Conservation (phyloP, 2,113 vertebrate species). For the Ptychochromis oligacanthus region DNA sequence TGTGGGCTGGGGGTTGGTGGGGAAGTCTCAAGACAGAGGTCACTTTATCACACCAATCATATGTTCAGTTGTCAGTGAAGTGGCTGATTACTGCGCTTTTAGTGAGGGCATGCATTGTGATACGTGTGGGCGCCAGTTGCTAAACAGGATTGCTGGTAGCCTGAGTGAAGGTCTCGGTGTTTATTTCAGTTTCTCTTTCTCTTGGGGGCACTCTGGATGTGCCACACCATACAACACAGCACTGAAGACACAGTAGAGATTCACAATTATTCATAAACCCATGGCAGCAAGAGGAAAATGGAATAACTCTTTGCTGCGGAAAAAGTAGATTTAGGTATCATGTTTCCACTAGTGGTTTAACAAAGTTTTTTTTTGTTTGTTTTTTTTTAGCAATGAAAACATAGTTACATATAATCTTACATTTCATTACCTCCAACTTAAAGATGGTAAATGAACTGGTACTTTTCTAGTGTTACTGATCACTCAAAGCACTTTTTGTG, state of each 20-base stretch:
- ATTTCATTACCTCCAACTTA: not conserved
- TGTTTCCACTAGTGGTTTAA: not conserved
- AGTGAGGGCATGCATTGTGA: not conserved
- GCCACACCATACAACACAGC: not conserved
- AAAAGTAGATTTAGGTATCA: not conserved
- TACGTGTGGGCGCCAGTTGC: not conserved
- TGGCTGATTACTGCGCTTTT: constrained; percentile 54
- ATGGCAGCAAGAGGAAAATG: not conserved
- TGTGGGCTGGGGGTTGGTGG: constrained; percentile 35
- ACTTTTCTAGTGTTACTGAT: not conserved
- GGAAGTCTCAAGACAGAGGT: constrained; percentile 50
- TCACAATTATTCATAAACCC: not conserved
- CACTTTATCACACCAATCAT: constrained; percentile 60
- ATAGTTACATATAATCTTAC: not conserved
- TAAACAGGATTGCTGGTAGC: not conserved
- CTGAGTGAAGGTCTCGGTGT: not conserved
- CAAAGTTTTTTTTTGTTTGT: not conserved
- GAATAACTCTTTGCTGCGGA: not conserved
- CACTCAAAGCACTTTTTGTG: not conserved
- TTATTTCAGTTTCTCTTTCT: constrained; percentile 43
- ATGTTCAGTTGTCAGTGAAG: constrained; percentile 23
- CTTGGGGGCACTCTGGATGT: not conserved
- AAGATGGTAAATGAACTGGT: not conserved
- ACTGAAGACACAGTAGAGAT: not conserved
- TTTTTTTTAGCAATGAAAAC: not conserved